Base-by-base conservation (phyloP, 1,140 invertebrate genomes). In the Microplitis mediator region DNA sequence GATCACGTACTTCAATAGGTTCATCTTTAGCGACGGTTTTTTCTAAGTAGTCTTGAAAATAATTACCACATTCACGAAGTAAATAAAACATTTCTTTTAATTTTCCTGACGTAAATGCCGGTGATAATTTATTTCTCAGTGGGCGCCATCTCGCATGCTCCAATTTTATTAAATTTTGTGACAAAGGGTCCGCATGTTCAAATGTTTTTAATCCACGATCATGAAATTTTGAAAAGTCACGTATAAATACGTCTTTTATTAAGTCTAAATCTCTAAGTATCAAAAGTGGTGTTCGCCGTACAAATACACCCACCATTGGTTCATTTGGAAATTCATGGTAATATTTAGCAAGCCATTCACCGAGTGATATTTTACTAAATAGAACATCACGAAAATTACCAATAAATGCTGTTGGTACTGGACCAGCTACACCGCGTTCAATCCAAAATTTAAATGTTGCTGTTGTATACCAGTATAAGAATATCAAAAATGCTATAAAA, bases 41-140 rank as follows among this genome's bases (percentile, higher is more conserved):
- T 2, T 66, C 70, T 1, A 72, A 6, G 50, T 66, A 78, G 0
- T 80, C 13, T 51, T 86, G 80, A 6, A 89, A 81, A 66, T 86
- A 81, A 61, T 88, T 81, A n/a, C 84, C 79, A 54, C 79, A 85
- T 56, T 81, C 79, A 23, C 76, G 51, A 31, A 88, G 73, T 3
- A 87, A 76, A 69, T 83, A 81, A 73, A 89, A 88, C 86, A 89
- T 88, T 16, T 81, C 78, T 66, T 87, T 89, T 8, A 90, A 69
- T 77, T 89, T 90, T 8, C 85, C 85, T 0, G 86, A 84, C 0
- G 88, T 88, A 66, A 90, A 89, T 4, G 83, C 81, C 3, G 85
- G 85, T 11, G 83, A 81, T 5, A 88, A 65, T 66, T 75, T 73
- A 0, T 32, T 69, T 1, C 74, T 58, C 4, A 75, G 34, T 54